These are phyloP conservation scores for Stenurella melanura DNA, from an alignment of 2,888 invertebrate species.

Conservation along the genomic window DNA sequence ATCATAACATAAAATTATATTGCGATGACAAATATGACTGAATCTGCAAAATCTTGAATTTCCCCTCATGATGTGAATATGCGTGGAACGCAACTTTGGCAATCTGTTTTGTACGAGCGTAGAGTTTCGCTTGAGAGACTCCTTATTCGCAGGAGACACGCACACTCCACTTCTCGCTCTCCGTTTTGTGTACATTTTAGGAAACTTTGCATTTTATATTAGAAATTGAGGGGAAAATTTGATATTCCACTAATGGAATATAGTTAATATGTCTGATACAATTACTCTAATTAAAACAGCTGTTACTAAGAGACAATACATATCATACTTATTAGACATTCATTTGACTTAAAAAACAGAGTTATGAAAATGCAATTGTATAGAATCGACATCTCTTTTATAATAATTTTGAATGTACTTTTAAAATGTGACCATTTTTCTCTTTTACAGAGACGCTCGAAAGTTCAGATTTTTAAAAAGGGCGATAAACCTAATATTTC, in stretches of 20 bases:
- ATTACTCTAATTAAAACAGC: background rate
- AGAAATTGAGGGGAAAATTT: conserved; percentile 1
- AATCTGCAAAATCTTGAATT: conserved; percentile 30
- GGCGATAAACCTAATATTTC: too few relatives aligned
- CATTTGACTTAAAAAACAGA: too few relatives aligned
- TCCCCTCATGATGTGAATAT: conserved; percentile 22
- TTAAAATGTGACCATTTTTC: too few relatives aligned
- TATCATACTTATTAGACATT: too few relatives aligned
- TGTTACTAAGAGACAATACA: background rate
- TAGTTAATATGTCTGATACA: background rate
- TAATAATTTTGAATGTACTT: too few relatives aligned
- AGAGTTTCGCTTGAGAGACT: conserved; percentile 20
- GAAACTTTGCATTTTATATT: conserved; percentile 14
- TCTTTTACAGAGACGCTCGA: too few relatives aligned
- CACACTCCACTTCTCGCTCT: background rate
- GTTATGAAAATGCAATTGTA: too few relatives aligned
- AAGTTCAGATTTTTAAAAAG: too few relatives aligned
- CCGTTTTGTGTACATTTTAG: conserved; percentile 15
- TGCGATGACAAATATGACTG: conserved; percentile 35
- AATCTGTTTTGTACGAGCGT: conserved; percentile 28
- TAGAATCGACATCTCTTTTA: too few relatives aligned
- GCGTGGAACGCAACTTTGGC: conserved; percentile 22
- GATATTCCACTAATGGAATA: conserved; percentile 11
- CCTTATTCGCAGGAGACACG: conserved; percentile 24
- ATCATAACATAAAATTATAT: conserved; percentile 27